These are phyloP conservation scores for Menura novaehollandiae DNA, from an alignment of 2,113 vertebrate genomes.

Conservation along the genomic window DNA sequence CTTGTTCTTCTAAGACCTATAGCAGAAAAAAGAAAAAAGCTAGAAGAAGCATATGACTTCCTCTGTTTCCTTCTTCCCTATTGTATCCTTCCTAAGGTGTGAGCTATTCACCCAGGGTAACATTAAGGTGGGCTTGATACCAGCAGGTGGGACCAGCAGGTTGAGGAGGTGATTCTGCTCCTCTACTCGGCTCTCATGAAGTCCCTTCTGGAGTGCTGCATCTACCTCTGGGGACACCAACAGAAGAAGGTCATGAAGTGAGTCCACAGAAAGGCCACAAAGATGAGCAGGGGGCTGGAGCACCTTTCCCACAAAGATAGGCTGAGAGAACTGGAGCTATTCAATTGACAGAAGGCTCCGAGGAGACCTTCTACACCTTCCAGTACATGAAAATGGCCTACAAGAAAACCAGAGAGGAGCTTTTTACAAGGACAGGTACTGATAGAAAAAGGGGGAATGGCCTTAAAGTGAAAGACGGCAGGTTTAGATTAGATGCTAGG, in stretches of 20 bases:
- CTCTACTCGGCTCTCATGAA: fast-evolving
- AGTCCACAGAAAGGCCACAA: not conserved
- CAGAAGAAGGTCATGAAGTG: not conserved
- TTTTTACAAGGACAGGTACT: not conserved
- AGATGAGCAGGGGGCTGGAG: not conserved
- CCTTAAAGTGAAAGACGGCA: not conserved
- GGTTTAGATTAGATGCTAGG: not conserved
- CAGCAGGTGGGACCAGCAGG: not conserved
- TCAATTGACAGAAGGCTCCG: not conserved
- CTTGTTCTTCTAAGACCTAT: not conserved
- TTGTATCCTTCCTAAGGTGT: not conserved
- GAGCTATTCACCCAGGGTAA: not conserved
- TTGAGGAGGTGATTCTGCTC: not conserved
- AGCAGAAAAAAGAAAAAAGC: not conserved
- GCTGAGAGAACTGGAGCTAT: not conserved
- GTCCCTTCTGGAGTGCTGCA: not conserved
- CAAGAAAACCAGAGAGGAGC: not conserved
- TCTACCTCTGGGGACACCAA: not conserved
- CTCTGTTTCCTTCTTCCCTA: not conserved
- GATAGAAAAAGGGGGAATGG: not conserved
- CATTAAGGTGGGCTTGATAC: not conserved
- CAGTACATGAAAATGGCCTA: not conserved
- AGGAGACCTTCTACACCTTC: not conserved
- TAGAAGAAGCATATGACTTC: not conserved
- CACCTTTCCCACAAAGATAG: not conserved